Evolutionary conservation across 2,797 vertebrate genomes (phyloP).

Genomic region (Pelochelys cantorii): DNA sequence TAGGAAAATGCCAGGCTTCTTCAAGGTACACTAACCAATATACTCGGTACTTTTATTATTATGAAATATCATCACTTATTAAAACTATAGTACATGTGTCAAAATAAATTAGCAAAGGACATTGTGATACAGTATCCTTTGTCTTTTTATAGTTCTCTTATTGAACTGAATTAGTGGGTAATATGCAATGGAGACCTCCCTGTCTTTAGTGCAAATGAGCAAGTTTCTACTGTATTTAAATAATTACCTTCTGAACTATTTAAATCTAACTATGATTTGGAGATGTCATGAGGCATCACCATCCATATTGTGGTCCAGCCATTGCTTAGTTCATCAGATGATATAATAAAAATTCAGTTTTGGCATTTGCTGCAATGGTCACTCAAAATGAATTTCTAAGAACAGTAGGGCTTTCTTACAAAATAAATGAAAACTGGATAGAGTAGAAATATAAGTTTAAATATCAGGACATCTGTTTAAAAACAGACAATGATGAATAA

Average conservation of each 20-base stretch:
- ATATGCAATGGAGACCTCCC: background rate
- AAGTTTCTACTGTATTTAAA: background rate
- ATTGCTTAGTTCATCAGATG: background rate
- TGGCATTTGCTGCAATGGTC: constrained; percentile 2
- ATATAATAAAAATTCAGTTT: background rate
- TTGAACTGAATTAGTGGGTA: background rate
- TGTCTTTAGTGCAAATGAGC: background rate
- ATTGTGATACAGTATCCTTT: background rate
- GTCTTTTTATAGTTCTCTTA: background rate
- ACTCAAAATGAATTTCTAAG: background rate
- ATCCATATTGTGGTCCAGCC: background rate
- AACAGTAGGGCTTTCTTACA: background rate
- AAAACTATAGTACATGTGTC: background rate
- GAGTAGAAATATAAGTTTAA: constrained; percentile 19
- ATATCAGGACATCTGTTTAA: background rate
- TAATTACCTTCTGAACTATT: background rate
- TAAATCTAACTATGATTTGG: background rate
- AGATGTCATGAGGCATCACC: background rate
- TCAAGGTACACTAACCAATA: background rate
- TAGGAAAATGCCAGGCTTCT: background rate
- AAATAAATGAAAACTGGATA: background rate
- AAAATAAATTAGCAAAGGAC: background rate
- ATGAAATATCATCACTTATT: background rate
- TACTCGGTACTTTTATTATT: background rate
- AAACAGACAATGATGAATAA: background rate